Evolutionary conservation across 2,113 vertebrate species (phyloP).

Genomic region (Pteropus alecto): DNA sequence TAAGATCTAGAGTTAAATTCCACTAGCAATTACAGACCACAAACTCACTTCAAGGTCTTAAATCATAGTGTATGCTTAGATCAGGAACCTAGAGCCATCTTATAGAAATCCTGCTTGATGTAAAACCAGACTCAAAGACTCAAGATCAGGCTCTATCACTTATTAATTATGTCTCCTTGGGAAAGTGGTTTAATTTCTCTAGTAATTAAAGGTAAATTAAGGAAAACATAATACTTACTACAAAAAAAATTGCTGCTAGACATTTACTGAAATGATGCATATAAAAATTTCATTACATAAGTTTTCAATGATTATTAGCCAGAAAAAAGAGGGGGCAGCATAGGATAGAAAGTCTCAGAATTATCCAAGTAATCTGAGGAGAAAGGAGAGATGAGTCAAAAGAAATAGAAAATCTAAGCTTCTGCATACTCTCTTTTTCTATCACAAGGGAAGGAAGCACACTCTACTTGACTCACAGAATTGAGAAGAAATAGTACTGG

Average conservation of each 20-base stretch:
- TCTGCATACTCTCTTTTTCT: not conserved
- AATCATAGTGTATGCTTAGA: not conserved
- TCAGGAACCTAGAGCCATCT: not conserved
- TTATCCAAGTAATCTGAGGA: not conserved
- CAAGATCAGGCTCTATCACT: not conserved
- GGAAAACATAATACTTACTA: not conserved
- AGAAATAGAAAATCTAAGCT: not conserved
- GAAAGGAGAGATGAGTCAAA: not conserved
- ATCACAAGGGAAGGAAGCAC: not conserved
- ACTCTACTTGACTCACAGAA: not conserved
- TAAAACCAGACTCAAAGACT: not conserved
- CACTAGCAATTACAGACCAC: not conserved
- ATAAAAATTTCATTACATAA: not conserved
- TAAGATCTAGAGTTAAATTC: not conserved
- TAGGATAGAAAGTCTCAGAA: not conserved
- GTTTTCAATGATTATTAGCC: not conserved
- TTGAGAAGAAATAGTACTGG: not conserved
- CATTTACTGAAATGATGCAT: not conserved
- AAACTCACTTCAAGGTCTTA: not conserved
- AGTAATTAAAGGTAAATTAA: not conserved
- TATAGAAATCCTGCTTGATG: not conserved
- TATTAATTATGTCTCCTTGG: not conserved
- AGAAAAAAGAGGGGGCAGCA: not conserved
- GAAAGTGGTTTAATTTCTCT: not conserved
- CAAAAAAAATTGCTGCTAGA: not conserved